phyloP scores from a whole-genome alignment of 2,797 vertebrate species.

The Halcyon smyrnensis region DNA sequence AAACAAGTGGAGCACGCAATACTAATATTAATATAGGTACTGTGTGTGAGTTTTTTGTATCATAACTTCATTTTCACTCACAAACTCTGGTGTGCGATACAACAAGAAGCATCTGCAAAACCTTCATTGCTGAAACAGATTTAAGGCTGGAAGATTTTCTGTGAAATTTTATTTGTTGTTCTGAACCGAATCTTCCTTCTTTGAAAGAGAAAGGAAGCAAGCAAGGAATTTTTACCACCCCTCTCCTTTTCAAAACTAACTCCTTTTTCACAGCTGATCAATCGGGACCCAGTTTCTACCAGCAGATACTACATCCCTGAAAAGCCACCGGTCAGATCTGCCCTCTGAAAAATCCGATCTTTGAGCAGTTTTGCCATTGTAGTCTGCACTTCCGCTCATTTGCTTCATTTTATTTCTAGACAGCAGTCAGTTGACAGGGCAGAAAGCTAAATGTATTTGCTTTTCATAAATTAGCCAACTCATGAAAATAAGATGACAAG shows the following conservation, averaged over 20 bases:
- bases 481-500: conserved; percentile 23
- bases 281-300: background rate
- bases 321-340: background rate
- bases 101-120: background rate
- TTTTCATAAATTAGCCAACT: background rate
- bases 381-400: background rate
- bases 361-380: background rate
- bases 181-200: background rate
- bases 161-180: background rate
- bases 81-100: background rate
- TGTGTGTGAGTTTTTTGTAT: accelerated
- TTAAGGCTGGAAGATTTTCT: background rate
- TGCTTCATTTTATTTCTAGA: background rate
- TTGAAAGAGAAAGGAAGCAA: background rate
- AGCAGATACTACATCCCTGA: background rate
- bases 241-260: background rate
- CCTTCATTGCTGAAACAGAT: background rate
- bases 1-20: background rate
- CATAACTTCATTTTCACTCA: background rate
- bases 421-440: background rate
- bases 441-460: background rate
- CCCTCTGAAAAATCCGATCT: background rate
- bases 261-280: background rate
- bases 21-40: background rate
- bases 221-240: background rate